Evolutionary conservation across 2,113 vertebrate genomes (phyloP).

Genomic region (Hippocampus mohnikei): DNA sequence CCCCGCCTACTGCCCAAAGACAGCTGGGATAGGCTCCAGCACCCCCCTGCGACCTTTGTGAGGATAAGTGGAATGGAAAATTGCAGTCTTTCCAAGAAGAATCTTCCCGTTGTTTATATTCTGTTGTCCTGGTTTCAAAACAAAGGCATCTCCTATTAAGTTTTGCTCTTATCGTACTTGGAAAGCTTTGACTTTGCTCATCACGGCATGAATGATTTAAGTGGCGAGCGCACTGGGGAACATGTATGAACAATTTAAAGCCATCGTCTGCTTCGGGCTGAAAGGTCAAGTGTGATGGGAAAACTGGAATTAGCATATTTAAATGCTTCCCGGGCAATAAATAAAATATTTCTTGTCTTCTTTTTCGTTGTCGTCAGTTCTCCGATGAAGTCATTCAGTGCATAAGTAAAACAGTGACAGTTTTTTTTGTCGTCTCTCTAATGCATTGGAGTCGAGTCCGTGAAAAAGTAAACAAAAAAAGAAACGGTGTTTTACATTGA

Average conservation of each 20-base stretch:
- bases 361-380: constrained; percentile 15
- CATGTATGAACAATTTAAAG: constrained; percentile 61
- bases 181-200: constrained; percentile 13
- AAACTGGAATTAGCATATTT: constrained; percentile 61
- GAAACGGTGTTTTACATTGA: background rate
- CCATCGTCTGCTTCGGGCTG: constrained; percentile 43
- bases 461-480: background rate
- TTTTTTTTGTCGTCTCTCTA: too few species aligned
- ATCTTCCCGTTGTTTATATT: background rate
- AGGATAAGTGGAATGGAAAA: too few species aligned
- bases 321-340: constrained; percentile 54
- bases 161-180: background rate
- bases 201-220: constrained; percentile 60
- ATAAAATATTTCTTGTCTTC: constrained; percentile 52
- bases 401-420: background rate
- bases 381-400: constrained; percentile 4
- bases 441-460: background rate
- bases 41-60: too few species aligned
- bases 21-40: too few species aligned
- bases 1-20: too few species aligned
- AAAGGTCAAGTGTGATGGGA: constrained; percentile 56
- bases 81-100: background rate
- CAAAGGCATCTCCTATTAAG: background rate
- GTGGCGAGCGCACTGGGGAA: constrained; percentile 35
- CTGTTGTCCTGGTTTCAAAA: background rate